A percentile compares a stretch with the other conserved stretches of the same genome.
Evolutionary conservation across 2,888 invertebrate species (phyloP).

Genomic region (Nasonovia ribisnigri): DNA sequence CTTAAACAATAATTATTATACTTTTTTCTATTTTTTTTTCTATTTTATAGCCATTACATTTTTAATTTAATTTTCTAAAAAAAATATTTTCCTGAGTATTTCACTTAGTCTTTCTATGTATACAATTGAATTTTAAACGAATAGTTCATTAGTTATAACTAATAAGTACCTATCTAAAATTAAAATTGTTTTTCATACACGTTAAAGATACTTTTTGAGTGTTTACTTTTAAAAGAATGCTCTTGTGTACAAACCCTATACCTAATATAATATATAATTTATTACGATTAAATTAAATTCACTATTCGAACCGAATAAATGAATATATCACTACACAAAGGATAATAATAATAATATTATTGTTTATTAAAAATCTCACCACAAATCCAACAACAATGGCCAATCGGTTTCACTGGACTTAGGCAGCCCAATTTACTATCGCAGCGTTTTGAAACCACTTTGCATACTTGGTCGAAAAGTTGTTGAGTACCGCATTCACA

Average conservation of each 20-base stretch:
- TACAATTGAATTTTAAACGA: background rate
- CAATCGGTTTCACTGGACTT: constrained; percentile 67
- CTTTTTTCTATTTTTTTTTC: too few relatives aligned
- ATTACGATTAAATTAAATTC: background rate
- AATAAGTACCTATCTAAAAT: background rate
- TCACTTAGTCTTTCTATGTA: background rate
- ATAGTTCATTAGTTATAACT: too few relatives aligned
- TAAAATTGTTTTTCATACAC: background rate
- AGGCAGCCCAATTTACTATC: constrained; percentile 64
- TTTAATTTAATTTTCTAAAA: background rate
- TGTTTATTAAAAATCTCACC: constrained; percentile 63
- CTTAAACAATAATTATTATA: too few relatives aligned
- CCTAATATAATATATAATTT: background rate
- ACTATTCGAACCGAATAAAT: background rate
- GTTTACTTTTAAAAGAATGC: background rate
- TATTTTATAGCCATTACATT: background rate
- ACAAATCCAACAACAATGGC: constrained; percentile 67
- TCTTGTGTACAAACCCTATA: background rate
- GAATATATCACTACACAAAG: background rate
- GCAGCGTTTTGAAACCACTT: constrained; percentile 60
- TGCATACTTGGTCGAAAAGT: constrained; percentile 66
- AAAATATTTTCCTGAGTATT: background rate
- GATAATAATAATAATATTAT: background rate
- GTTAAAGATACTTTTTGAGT: background rate
- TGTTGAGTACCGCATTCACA: constrained; percentile 67